phyloP scores from a whole-genome alignment of 37 sponge, comb jelly and placozoan species.

The Halisarca cf. caerulea region DNA sequence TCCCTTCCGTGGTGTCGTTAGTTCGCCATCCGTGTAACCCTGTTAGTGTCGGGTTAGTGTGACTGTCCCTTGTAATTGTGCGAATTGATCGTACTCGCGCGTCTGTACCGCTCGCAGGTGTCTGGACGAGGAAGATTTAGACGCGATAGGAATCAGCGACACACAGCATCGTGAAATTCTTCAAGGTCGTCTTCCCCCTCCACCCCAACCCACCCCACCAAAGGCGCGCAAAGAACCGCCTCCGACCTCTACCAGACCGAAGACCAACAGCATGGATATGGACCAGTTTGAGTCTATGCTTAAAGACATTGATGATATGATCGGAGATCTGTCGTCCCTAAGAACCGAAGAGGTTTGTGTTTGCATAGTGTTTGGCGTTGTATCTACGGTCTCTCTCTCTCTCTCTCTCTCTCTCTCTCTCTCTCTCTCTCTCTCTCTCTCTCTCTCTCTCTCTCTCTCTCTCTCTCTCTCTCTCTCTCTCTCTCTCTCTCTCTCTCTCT shows the following conservation, averaged over 20 bases:
- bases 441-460: constrained; percentile 43
- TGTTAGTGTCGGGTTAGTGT: too few relatives aligned
- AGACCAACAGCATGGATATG: not conserved
- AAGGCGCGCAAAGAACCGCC: not conserved
- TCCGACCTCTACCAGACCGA: not conserved
- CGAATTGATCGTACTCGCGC: too few relatives aligned
- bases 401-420: constrained; percentile 43
- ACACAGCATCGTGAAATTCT: constrained; percentile 33
- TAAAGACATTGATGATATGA: constrained; percentile 27
- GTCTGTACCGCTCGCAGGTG: not conserved
- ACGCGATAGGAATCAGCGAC: constrained; percentile 47
- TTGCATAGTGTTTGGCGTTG: not conserved
- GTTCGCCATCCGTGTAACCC: too few relatives aligned
- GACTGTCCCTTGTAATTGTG: too few relatives aligned
- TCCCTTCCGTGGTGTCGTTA: too few relatives aligned
- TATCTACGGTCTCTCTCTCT: constrained; percentile 36
- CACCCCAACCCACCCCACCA: not conserved
- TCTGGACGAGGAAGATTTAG: constrained; percentile 39
- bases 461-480: constrained; percentile 43
- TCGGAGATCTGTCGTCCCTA: constrained; percentile 4
- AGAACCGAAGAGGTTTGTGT: not conserved
- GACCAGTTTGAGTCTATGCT: constrained; percentile 24
- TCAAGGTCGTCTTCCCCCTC: not conserved
- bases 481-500: constrained; percentile 41
- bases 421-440: constrained; percentile 43